phyloP scores from a whole-genome alignment of 2,888 invertebrate species.

The Drosophila villosipedis region DNA sequence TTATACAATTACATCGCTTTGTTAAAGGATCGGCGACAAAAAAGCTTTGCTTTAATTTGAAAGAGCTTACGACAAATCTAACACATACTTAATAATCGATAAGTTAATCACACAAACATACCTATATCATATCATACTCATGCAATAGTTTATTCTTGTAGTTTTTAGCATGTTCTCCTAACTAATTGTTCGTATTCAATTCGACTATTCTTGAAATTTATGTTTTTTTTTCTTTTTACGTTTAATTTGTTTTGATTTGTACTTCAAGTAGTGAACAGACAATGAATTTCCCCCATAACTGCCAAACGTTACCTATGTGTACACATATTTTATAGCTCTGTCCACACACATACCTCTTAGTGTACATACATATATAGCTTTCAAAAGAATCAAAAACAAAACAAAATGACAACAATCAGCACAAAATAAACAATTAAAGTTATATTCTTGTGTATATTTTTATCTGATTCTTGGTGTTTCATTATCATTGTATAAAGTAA shows the following conservation, averaged over 20 bases:
- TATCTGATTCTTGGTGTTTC: slow-evolving; percentile 37
- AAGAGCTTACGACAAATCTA: slow-evolving; percentile 59
- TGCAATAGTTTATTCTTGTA: not conserved
- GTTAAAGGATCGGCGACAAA: slow-evolving; percentile 26
- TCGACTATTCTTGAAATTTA: not conserved
- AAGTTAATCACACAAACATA: slow-evolving; percentile 20
- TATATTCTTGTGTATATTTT: slow-evolving; percentile 37
- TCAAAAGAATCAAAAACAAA: slow-evolving; percentile 14
- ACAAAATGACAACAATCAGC: not conserved
- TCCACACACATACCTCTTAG: slow-evolving; percentile 18
- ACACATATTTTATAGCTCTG: slow-evolving; percentile 11
- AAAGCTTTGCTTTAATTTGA: slow-evolving; percentile 70
- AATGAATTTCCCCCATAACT: slow-evolving; percentile 77
- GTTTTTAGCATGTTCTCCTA: slow-evolving; percentile 35
- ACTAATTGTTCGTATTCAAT: slow-evolving; percentile 15
- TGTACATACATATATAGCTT: slow-evolving; percentile 36
- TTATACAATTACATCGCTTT: slow-evolving; percentile 31
- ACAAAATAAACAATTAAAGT: slow-evolving; percentile 7
- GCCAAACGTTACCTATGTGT: slow-evolving; percentile 45
- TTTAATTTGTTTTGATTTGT: slow-evolving; percentile 15
- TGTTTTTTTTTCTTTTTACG: not conserved
- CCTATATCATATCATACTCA: slow-evolving; percentile 4
- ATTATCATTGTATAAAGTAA: slow-evolving; percentile 71
- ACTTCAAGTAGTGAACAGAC: slow-evolving; percentile 58
- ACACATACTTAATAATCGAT: slow-evolving; percentile 17